Evolutionary conservation across 1,140 invertebrate genomes (phyloP), one percentile per base, ranked within the genome.

Genomic region (Venturia canescens): DNA sequence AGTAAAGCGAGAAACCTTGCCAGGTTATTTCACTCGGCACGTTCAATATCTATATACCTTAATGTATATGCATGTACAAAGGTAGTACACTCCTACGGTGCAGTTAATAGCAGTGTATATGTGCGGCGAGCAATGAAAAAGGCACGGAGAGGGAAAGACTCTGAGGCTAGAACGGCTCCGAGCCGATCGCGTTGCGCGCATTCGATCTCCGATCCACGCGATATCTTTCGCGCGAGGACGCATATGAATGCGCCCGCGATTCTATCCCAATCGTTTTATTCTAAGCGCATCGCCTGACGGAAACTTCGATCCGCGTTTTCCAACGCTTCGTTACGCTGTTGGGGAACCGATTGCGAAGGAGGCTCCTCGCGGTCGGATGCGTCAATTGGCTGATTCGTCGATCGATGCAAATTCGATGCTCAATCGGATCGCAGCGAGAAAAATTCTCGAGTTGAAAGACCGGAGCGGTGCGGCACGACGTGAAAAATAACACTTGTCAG

Each of bases 1-100:
- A 63, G 74, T 63, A 76, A 76, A 76, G 53, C 74, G 74, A 76
- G 74, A 76, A 76, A 76, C 53, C 74, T 34, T 76, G 74, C 74
- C 74, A 0, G 31, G 74, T 57, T 76, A 60, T 63, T 63, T n/a
- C 63, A 76, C 74, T 76, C 74, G 60, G 18, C 63, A 76, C 74
- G 15, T 29, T 50, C 63, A 29, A 66, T 66, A 66, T 74, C 9
- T 74, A 74, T 74, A 38, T 74, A 23, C 53, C n/a, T 53, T 16
- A 16, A 53, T 53, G n/a, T 53, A 53, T 53, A 53, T 75, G 57
- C 50, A 75, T 3, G 71, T 27, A 74, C 21, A 72, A 6, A 75
- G 70, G 27, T 72, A 75, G 27, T 57, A 31, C 6, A 16, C 23
- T 29, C 6, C 63, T 29, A 29, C 29, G 27, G 63, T 66, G 27